These are phyloP conservation scores for Axinella damicornis DNA, from an alignment of 37 sponge, comb jelly and placozoan species.

Conservation along the genomic window DNA sequence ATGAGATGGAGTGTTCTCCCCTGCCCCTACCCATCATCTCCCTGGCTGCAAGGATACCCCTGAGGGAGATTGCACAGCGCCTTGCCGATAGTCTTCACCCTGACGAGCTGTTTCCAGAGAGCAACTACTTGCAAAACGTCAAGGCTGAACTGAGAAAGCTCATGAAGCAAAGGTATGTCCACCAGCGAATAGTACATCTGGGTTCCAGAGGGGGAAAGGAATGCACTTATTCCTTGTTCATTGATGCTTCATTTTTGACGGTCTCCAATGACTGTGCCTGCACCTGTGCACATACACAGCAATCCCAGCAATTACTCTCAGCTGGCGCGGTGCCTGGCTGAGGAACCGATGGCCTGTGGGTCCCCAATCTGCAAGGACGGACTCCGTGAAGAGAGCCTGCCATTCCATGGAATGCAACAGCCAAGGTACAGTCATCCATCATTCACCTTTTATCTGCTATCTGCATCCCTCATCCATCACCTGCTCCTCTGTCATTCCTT, in stretches of 20 bases:
- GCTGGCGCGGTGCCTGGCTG: not conserved
- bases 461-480: no score
- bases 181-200: not conserved
- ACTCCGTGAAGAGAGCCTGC: not conserved
- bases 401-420: no score
- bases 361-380: no score
- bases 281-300: not conserved
- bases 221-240: no score
- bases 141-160: slow-evolving; percentile 57
- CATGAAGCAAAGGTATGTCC: slow-evolving; percentile 72
- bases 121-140: slow-evolving; percentile 13
- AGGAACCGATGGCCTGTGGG: not conserved
- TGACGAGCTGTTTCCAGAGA: slow-evolving; percentile 14
- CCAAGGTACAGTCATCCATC: not conserved
- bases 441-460: no score
- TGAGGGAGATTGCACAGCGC: slow-evolving; percentile 7
- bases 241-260: no score
- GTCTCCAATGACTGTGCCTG: no score
- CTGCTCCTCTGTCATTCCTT: not conserved
- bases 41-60: not conserved
- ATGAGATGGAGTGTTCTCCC: not conserved
- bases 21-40: not conserved
- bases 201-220: no score
- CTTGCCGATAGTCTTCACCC: slow-evolving; percentile 28
- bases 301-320: not conserved